Percentiles rank a stretch among this genome's conserved stretches.
Evolutionary conservation across 2,113 vertebrate species (phyloP).

Genomic region (Phainopepla nitens): DNA sequence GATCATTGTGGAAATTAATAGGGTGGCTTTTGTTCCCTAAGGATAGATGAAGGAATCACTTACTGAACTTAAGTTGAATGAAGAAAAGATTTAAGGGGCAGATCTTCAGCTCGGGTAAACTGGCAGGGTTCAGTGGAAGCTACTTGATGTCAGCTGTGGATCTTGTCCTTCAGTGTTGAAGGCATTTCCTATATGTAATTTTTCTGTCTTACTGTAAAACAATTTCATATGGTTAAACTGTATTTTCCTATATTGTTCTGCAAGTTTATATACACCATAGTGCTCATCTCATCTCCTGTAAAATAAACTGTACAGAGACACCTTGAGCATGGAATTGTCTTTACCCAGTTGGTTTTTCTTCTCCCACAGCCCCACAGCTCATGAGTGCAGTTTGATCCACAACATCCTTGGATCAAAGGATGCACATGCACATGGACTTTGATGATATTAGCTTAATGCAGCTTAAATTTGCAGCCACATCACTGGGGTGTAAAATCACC

Average conservation of each 20-base stretch:
- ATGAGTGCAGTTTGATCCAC: neutral
- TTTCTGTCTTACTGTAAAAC: conserved; percentile 66
- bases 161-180: conserved; percentile 64
- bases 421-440: neutral
- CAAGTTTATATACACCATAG: conserved; percentile 62
- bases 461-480: neutral
- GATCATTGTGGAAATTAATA: conserved; percentile 15
- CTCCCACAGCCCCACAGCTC: neutral
- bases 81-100: conserved; percentile 51
- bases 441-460: neutral
- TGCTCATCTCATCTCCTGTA: conserved; percentile 67
- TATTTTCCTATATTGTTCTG: conserved; percentile 52
- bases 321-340: conserved; percentile 23
- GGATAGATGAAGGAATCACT: conserved; percentile 59
- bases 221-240: conserved; percentile 68
- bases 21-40: neutral
- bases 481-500: neutral
- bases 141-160: conserved; percentile 45
- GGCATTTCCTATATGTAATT: conserved; percentile 60
- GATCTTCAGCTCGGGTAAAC: conserved; percentile 44
- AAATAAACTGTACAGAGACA: conserved; percentile 73
- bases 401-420: too few relatives aligned
- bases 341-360: neutral
- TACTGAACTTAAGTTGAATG: conserved; percentile 62
- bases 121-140: conserved; percentile 36